A percentile compares a stretch with the other conserved stretches of the same genome.
These are phyloP conservation scores for Brachionus plicatilis DNA, from an alignment of 1,140 invertebrate genomes.

Conservation along the genomic window DNA sequence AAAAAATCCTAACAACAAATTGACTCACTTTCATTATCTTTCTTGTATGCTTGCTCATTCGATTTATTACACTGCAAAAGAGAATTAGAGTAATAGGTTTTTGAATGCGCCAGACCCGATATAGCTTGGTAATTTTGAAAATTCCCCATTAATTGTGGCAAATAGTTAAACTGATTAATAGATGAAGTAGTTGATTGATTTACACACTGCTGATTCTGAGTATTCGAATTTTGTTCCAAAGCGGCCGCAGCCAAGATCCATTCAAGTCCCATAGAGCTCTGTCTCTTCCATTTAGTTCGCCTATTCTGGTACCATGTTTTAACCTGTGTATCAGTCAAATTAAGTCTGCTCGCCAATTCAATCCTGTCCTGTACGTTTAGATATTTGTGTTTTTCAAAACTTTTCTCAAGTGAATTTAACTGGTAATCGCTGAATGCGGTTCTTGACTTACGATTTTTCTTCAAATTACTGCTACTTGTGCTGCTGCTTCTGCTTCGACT, in stretches of 20 bases:
- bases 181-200: neutral
- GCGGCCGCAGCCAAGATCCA: conserved; percentile 25
- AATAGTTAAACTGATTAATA: neutral
- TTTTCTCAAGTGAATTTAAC: conserved; percentile 87
- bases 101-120: neutral
- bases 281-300: conserved; percentile 58
- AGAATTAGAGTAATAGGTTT: neutral
- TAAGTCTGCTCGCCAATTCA: conserved; percentile 90
- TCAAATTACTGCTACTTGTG: conserved; percentile 50
- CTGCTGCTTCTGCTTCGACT: conserved; percentile 13
- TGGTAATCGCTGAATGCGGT: conserved; percentile 98
- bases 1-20: neutral
- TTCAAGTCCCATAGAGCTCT: conserved; percentile 26
- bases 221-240: conserved; percentile 18
- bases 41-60: neutral
- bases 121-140: neutral
- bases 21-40: neutral
- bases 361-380: conserved; percentile 95
- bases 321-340: conserved; percentile 94
- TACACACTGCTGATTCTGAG: neutral
- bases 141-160: neutral
- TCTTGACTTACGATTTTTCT: conserved; percentile 91
- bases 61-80: neutral
- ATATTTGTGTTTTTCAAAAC: conserved; percentile 96
- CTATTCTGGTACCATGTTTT: conserved; percentile 99